Base-by-base conservation (phyloP, 2,797 vertebrate species). In the Brotula barbata region DNA sequence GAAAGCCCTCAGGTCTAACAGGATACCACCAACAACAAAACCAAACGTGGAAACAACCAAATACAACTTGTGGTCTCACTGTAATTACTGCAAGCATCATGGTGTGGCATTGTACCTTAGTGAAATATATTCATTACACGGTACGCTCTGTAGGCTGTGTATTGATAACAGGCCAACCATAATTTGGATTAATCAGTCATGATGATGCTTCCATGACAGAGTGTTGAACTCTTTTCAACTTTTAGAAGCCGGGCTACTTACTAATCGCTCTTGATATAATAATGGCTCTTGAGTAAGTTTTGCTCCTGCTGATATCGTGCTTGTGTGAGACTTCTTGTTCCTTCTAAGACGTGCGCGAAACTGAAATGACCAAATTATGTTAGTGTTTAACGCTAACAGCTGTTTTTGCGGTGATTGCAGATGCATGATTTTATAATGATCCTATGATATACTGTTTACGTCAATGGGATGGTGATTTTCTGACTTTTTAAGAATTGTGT, bases 291-390 rank as follows among this genome's bases (percentile, higher is more conserved):
- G 5, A 15, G 36, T 23, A 37, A 22, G 36, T 41, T 58, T 48
- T 6, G n/a, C 37, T 49, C 25, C 20, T 23, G 22, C 2, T 23
- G 22, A 21, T 59, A 8, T 21, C 13, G n/a, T 51, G 61, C n/a
- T 42, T 39, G 17, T 52, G 36, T 13, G 28, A 1, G 5, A 13
- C 22, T 7, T 34, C 57, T 43, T 65, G 11, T 31, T 41, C 10
- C 16, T 23, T 5, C 17, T 57, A 13, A 44, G 41, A 33, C 6
- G 9, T 33, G 4, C 56, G 39, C 42, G 37, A 21, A 8, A 47
- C 4, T 50, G 10, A 51, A 47, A 59, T 55, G 22, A 77, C 50
- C 14, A 7, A 67, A 1, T n/a, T n/a, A n/a, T n/a, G n/a, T 31
- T 47, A 0, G 14, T 19, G n/a, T 47, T 16, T 42, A 49, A 39